Conservation (phyloP, 1,140 invertebrate species). For the Marisa cornuarietis region DNA sequence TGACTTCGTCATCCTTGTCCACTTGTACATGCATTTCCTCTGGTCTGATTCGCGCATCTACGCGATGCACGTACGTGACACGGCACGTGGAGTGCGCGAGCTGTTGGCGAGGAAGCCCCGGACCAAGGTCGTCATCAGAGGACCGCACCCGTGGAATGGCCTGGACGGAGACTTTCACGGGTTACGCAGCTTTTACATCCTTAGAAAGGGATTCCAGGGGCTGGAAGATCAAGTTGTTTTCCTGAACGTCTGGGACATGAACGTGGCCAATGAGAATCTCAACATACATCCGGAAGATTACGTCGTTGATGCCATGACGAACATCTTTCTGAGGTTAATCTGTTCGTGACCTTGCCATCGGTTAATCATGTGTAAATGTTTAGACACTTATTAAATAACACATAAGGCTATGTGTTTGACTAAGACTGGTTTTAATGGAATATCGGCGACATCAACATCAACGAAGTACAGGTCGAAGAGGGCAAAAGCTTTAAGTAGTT, state of each 20-base stretch:
- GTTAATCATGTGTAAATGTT: too few relatives aligned
- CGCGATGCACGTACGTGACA: background rate
- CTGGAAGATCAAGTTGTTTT: background rate
- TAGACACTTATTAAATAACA: too few relatives aligned
- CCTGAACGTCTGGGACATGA: constrained; percentile 14
- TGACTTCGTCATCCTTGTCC: constrained; percentile 8
- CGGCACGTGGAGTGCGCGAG: constrained; percentile 1
- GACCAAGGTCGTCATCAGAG: background rate
- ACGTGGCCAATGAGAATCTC: constrained; percentile 8
- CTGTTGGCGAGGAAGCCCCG: background rate
- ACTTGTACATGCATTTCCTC: constrained; percentile 8
- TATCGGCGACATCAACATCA: too few relatives aligned
- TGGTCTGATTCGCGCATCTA: background rate
- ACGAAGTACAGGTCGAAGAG: too few relatives aligned
- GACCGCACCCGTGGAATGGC: background rate
- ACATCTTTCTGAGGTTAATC: background rate
- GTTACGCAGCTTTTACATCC: background rate
- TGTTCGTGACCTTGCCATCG: background rate
- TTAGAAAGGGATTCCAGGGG: background rate
- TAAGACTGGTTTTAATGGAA: too few relatives aligned
- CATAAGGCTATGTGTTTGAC: too few relatives aligned
- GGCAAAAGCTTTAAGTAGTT: too few relatives aligned
- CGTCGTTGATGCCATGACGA: background rate
- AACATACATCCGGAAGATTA: background rate
- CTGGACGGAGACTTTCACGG: background rate